phyloP scores from a whole-genome alignment of 2,888 invertebrate genomes.

The Dicroscelio sp. region DNA sequence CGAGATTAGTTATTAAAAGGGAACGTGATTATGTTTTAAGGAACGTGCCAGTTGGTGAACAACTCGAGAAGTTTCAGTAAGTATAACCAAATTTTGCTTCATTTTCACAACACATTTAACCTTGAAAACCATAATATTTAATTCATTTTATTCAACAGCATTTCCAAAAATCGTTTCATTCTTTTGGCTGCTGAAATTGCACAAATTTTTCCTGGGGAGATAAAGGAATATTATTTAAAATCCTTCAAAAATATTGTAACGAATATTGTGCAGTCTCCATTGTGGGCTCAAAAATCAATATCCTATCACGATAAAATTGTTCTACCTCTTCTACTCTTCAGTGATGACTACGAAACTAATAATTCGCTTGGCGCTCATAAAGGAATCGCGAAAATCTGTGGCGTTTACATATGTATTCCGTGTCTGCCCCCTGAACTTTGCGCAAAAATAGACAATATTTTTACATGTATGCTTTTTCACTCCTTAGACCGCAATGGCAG shows the following conservation, averaged over 20 bases:
- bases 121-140: not conserved
- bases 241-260: not conserved
- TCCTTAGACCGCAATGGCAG: not conserved
- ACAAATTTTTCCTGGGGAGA: conserved; percentile 27
- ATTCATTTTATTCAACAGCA: conserved; percentile 23
- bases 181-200: conserved; percentile 40
- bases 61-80: conserved; percentile 48
- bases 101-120: not conserved
- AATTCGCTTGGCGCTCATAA: conserved; percentile 22
- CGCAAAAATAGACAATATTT: conserved; percentile 30
- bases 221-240: conserved; percentile 41
- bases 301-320: conserved; percentile 9
- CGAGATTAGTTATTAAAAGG: conserved; percentile 33
- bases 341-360: conserved; percentile 31
- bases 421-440: not conserved
- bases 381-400: conserved; percentile 18
- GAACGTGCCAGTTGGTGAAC: conserved; percentile 22
- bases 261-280: conserved; percentile 28
- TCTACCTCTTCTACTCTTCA: conserved; percentile 16
- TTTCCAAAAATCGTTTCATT: conserved; percentile 40
- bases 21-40: conserved; percentile 28
- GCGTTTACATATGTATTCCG: conserved; percentile 1
- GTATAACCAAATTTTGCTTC: not conserved
- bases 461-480: conserved; percentile 3
- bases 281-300: conserved; percentile 14